Base-by-base conservation (phyloP, 1,140 invertebrate genomes). In the Anoplophora glabripennis region DNA sequence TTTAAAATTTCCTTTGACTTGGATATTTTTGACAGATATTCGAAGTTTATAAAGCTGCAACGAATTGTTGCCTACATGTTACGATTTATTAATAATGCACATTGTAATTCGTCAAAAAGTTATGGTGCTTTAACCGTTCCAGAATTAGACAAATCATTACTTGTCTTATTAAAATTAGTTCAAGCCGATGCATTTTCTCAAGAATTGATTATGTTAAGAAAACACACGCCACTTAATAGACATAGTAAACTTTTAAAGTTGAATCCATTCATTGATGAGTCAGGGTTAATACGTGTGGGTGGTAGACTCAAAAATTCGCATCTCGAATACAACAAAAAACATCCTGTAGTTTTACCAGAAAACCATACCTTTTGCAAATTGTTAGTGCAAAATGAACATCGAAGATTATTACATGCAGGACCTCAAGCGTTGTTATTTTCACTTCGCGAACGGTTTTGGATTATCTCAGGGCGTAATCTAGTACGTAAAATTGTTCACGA, bases 351-450 rank as follows among this genome's bases (percentile, higher is more conserved):
- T 7, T 12, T 42, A 7, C 15, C 7, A 12, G 9, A n/a, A 5
- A 42, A 12, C 5, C 7, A 47, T 21, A 52, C 66, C 63, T 44
- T 65, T 17, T 59, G 67, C 9, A 58, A 52, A 54, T 37, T 72
- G 3, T 10, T 70, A n/a, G 44, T 70, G n/a, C 28, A 54, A 55
- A 5, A 58, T 10, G 64, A n/a, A n/a, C n/a, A n/a, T n/a, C n/a
- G n/a, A n/a, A n/a, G n/a, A n/a, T n/a, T n/a, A n/a, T n/a, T n/a
- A 68, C 73, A 76, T 54, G 58, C 66, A 3, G 72, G 72, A 0
- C 52, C 63, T 18, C 67, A 71, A 58, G 15, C 61, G 3, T 33
- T 69, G 1, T 47, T 71, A 28, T 34, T 66, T n/a, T 40, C 62
- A 4, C 9, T 73, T 9, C 18, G 63, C 33, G 51, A 62, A 18